Conservation (phyloP, 2,797 vertebrate species). For the Anguilla obscura region DNA sequence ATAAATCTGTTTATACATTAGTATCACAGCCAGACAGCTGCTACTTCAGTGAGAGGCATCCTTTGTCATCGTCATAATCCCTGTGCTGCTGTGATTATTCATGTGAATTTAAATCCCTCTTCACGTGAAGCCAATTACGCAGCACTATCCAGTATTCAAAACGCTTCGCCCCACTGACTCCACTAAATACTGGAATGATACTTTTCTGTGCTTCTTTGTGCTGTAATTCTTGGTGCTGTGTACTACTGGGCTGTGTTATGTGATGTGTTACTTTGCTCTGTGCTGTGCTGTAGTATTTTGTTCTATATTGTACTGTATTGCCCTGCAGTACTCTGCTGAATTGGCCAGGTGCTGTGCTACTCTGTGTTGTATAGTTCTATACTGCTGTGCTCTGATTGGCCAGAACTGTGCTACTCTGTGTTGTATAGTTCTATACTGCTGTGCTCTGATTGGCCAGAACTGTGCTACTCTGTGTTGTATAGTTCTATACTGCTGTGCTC, state of each 20-base stretch:
- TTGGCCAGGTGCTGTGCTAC: not conserved
- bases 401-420: not conserved
- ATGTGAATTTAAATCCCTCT: conserved; percentile 20
- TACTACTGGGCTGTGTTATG: not conserved
- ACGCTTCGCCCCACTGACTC: not conserved
- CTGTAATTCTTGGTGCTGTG: not conserved
- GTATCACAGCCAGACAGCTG: conserved; percentile 23
- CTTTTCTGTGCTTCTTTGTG: not conserved
- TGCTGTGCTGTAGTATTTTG: not conserved
- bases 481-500: not conserved
- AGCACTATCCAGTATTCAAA: not conserved
- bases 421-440: not conserved
- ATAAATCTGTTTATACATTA: conserved; percentile 8
- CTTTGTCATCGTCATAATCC: conserved; percentile 1
- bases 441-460: not conserved
- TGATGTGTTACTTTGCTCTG: not conserved
- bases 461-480: not conserved
- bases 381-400: not conserved
- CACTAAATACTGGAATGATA: not conserved
- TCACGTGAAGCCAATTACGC: conserved; percentile 21
- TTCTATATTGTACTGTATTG: not conserved
- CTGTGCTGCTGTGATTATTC: conserved; percentile 15
- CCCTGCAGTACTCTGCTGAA: not conserved
- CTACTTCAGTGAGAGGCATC: not conserved
- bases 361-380: not conserved